phyloP scores from a whole-genome alignment of 2,113 vertebrate species.

The Emydura subglobosa region DNA sequence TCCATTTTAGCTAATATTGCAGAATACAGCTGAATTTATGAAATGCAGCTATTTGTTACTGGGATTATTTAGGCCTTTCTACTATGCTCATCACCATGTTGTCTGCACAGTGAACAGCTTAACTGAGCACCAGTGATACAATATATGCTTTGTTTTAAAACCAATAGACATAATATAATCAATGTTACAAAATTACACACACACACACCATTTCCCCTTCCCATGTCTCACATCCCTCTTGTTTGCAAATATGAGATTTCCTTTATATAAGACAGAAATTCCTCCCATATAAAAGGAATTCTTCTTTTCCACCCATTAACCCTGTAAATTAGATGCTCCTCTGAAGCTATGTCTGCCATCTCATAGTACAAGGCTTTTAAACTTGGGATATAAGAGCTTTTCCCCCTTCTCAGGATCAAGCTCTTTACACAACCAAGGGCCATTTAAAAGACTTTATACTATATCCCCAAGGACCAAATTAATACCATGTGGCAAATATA shows the following conservation, averaged over 20 bases:
- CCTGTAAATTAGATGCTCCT: not conserved
- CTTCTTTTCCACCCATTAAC: not conserved
- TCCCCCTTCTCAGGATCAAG: not conserved
- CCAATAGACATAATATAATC: not conserved
- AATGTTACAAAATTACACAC: not conserved
- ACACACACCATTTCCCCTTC: not conserved
- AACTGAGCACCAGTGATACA: constrained; percentile 51
- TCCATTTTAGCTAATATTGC: constrained; percentile 28
- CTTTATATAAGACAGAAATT: fast-evolving
- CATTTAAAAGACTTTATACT: not conserved
- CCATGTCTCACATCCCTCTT: constrained; percentile 32
- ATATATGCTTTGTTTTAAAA: constrained; percentile 41
- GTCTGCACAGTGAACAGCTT: constrained; percentile 34
- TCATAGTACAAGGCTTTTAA: not conserved
- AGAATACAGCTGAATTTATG: not conserved
- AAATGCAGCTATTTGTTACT: not conserved
- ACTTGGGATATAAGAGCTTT: constrained; percentile 26
- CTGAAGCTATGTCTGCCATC: not conserved
- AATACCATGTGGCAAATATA: fast-evolving
- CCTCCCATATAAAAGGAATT: not conserved
- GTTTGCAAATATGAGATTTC: not conserved
- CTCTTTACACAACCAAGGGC: not conserved
- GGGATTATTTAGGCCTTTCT: constrained; percentile 36
- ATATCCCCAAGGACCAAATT: not conserved
- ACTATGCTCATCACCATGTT: not conserved